Base-by-base conservation (phyloP, 2,888 invertebrate species). In the Drosophila paracracens region DNA sequence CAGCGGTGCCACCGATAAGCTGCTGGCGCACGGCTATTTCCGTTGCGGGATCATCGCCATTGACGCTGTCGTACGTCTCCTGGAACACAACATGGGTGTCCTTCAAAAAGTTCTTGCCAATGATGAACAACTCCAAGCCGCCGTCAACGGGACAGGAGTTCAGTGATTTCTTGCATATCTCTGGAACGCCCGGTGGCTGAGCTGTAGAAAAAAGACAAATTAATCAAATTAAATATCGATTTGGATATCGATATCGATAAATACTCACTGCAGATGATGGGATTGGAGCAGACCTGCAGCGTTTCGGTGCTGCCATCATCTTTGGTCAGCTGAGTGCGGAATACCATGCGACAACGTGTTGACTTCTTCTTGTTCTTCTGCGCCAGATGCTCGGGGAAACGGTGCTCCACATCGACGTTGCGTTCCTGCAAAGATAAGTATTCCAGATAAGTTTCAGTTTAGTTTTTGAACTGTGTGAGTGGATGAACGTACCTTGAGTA, bases 281-380 rank as follows among this genome's bases (percentile, higher is more conserved):
- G 97, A 86, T 97, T 96, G 66, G 98, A 98, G 93, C 97, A 97
- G 81, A 97, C 96, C 94, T 98, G 98, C 74, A 98, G 93, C 4
- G 97, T 97, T 94, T 98, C 98, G 57, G 95, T 94, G 40, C 95
- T 95, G 5, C 98, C 98, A 91, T 96, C 96, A 13, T 96, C 95
- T 91, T 96, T 95, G 38, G 96, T 94, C 87, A 99, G 95, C 82
- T 96, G 96, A 0, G 97, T 96, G 72, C 99, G 95, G 94, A 99
- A 99, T 57, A 98, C 97, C 96, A 99, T 97, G 58, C 99, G 96
- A 91, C 99, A 99, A 66, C 97, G 95, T 0, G 98, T 98, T 1
- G 98, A 98, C 94, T 98, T 98, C 94, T 99, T 99, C 94, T 98
- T 97, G 92, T 96, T 97, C 74, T 97, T 95, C 54, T 96, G 94